Conservation (phyloP, 2,888 invertebrate genomes). For the Tinea pellionella region DNA sequence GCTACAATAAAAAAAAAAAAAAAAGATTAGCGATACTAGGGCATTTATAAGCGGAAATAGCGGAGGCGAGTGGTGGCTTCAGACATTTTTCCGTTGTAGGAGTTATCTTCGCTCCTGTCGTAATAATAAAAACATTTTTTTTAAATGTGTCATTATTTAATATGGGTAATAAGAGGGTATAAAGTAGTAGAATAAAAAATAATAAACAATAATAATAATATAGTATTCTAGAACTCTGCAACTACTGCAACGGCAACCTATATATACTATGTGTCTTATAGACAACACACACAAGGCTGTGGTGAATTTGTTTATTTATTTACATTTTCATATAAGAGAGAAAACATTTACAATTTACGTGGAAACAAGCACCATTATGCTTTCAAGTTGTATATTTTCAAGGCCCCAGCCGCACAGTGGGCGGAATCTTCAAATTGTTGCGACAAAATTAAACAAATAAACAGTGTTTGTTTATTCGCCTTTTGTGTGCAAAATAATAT, state of each 20-base stretch:
- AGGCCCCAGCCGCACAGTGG: background rate
- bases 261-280: too few relatives aligned
- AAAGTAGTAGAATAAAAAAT: background rate
- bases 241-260: background rate
- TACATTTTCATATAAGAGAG: background rate
- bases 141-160: too few relatives aligned
- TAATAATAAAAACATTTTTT: too few relatives aligned
- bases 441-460: constrained; percentile 11
- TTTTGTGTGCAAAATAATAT: background rate
- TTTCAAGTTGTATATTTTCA: constrained; percentile 1
- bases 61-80: too few relatives aligned
- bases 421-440: background rate
- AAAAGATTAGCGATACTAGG: too few relatives aligned
- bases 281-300: too few relatives aligned
- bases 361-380: background rate
- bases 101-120: too few relatives aligned
- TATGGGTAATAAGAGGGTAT: too few relatives aligned
- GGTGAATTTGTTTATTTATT: background rate
- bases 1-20: too few relatives aligned
- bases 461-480: constrained; percentile 3
- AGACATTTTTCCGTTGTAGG: too few relatives aligned
- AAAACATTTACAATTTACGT: constrained; percentile 8
- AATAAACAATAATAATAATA: background rate
- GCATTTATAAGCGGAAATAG: too few relatives aligned
- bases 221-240: background rate